Percentiles rank a stretch among this genome's conserved stretches.
Evolutionary conservation across 2,888 invertebrate species (phyloP).

Genomic region (Ormia ochracea): DNA sequence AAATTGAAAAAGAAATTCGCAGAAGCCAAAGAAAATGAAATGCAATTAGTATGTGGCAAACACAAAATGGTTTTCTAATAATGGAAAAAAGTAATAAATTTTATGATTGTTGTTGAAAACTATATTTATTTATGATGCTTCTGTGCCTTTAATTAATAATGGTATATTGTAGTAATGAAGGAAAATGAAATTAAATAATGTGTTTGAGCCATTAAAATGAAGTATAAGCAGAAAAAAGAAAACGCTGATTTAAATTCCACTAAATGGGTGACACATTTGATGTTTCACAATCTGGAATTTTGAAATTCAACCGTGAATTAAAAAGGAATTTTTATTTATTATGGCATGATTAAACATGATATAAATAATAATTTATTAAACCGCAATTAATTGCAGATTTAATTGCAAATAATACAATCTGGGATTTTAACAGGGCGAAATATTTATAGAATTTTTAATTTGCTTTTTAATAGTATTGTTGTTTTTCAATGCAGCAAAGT

Average conservation of each 20-base stretch:
- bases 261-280: not conserved
- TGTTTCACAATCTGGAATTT: not conserved
- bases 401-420: not conserved
- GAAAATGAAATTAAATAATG: conserved; percentile 10
- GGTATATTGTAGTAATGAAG: not conserved
- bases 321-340: conserved; percentile 12
- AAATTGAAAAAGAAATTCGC: not conserved
- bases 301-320: not conserved
- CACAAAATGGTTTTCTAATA: not conserved
- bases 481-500: no score
- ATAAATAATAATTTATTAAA: conserved; percentile 5
- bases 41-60: not conserved
- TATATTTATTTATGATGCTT: not conserved
- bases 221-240: not conserved
- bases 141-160: not conserved
- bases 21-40: conserved; percentile 28
- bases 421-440: not conserved
- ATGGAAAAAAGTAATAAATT: not conserved
- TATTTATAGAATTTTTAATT: not conserved
- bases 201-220: not conserved
- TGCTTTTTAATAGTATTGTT: no score
- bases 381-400: conserved; percentile 19
- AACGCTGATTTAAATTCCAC: not conserved
- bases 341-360: conserved; percentile 15
- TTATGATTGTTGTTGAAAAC: not conserved